Evolutionary conservation across 1,140 invertebrate species (phyloP), one percentile per base, ranked within the genome.

Genomic region (Periplaneta americana): DNA sequence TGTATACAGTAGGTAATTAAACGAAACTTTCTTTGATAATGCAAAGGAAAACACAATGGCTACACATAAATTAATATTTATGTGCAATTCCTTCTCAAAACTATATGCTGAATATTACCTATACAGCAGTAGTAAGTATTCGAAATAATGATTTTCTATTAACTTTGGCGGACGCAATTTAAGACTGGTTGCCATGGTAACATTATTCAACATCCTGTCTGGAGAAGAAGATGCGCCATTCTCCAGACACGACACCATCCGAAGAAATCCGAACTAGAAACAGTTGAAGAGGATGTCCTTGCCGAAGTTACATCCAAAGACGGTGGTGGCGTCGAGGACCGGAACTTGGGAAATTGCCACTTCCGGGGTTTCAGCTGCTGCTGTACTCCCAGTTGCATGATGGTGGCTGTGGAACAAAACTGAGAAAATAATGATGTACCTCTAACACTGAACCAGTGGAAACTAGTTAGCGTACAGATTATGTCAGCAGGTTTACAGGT

Each of bases 151-250:
- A 28, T 66, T 66, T 66, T 66, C 48, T 66, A 66, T 66, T 66
- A 66, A 66, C 22, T 28, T 66, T 28, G 48, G 48, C 22, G 48
- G 48, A 66, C 48, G 48, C 48, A 66, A 66, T 66, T 66, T 28
- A 11, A 28, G 48, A 66, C 48, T 66, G 48, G 48, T 66, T 66
- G n/a, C 48, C 48, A 66, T 28, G 48, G 48, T 66, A 66, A 66
- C 48, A 66, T 66, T 66, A 13, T 34, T 78, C 77, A 91, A 86
- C 90, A 91, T 78, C 90, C 89, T 84, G 90, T 90, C 82, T 91
- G 89, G 88, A 89, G 91, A 84, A 91, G 88, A 77, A 91, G 86
- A 84, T 90, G 89, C 17, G 89, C 90, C 32, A 91, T 86, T 85
- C 90, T 91, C 83, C 91, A 91, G 78, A 91, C 88, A 75, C 90